phyloP scores from a whole-genome alignment of 2,888 invertebrate species.

The Nemoura dubitans region DNA sequence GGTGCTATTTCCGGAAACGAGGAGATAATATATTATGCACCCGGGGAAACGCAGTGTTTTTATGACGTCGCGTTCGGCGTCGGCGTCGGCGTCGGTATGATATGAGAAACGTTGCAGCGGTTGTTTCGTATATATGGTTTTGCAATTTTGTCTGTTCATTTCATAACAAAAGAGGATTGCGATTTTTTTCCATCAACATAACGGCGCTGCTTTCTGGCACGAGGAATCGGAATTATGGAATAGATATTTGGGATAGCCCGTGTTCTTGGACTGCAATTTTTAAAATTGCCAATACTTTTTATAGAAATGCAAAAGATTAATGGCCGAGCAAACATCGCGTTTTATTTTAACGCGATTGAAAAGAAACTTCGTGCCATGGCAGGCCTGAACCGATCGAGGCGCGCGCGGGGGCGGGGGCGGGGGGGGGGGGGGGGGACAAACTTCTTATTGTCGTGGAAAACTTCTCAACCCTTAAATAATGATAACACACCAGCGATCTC shows the following conservation, averaged over 20 bases:
- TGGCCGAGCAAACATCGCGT: neutral
- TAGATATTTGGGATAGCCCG: neutral
- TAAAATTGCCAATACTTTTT: neutral
- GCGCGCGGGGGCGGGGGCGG: neutral
- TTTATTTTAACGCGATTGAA: neutral
- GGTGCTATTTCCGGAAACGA: conserved; percentile 33
- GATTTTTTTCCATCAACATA: neutral
- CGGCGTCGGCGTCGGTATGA: neutral
- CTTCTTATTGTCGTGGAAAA: neutral
- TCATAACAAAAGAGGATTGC: neutral
- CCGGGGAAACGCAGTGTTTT: conserved; percentile 2
- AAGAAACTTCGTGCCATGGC: too few species aligned
- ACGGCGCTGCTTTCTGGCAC: neutral
- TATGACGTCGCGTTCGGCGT: neutral
- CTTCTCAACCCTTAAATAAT: neutral
- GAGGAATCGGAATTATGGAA: neutral
- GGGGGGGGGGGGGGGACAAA: neutral
- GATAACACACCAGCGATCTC: neutral
- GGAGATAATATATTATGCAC: conserved; percentile 42
- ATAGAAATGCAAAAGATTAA: neutral
- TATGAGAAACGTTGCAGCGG: neutral
- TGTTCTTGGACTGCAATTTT: neutral
- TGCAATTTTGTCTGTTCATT: neutral
- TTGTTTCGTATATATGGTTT: neutral
- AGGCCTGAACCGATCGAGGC: neutral